Conservation (phyloP, 2,888 invertebrate genomes). For the Drosophila paracracens region DNA sequence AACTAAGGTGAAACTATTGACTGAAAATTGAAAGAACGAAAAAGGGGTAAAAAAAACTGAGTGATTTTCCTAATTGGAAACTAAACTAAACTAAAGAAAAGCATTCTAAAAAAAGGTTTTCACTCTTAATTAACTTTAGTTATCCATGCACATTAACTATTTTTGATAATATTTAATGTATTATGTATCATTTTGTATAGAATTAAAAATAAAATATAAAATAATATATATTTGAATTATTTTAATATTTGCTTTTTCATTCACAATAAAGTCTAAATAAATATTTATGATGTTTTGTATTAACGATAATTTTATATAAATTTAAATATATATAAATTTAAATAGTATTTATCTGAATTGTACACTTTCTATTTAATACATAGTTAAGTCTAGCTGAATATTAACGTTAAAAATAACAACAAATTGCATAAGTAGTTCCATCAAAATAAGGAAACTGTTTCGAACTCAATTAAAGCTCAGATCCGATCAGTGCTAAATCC, state of each 20-base stretch:
- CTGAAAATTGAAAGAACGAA: constrained; percentile 1
- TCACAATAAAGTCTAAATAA: not conserved
- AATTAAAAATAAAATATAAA: not conserved
- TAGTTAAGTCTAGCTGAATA: not conserved
- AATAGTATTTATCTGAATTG: not conserved
- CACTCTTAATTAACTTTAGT: not conserved
- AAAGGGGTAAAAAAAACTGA: not conserved
- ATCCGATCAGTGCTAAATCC: not conserved
- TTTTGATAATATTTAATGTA: too few species aligned
- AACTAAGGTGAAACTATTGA: constrained; percentile 10
- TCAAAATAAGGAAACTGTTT: not conserved
- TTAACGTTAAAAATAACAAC: not conserved
- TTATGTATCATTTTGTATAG: not conserved
- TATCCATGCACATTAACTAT: rapidly evolving
- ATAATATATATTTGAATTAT: not conserved
- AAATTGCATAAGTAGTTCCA: not conserved
- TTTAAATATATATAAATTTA: not conserved
- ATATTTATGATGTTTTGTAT: not conserved
- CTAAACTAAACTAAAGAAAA: too few species aligned
- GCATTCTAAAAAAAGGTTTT: not conserved
- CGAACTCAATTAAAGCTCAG: not conserved
- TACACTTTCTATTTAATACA: not conserved
- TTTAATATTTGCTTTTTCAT: not conserved
- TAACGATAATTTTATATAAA: too few species aligned
- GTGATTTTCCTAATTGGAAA: not conserved